Evolutionary conservation across 2,797 vertebrate species (phyloP).

Genomic region (Arrhamphus sclerolepis): DNA sequence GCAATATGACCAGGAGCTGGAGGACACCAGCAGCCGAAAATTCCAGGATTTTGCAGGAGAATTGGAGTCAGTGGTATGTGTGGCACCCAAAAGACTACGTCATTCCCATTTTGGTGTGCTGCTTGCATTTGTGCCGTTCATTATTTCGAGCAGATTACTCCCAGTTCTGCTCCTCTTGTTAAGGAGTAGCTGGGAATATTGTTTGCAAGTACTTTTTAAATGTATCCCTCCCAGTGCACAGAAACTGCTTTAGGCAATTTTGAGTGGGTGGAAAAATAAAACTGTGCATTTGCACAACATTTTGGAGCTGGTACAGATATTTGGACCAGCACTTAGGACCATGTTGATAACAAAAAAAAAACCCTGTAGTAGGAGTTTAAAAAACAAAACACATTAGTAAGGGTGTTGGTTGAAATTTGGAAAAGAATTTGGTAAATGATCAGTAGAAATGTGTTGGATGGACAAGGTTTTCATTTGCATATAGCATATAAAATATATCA

Average conservation of each 20-base stretch:
- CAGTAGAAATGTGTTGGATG: constrained; percentile 26
- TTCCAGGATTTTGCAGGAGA: constrained; percentile 57
- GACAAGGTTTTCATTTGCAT: constrained; percentile 4
- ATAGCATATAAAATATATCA: background rate
- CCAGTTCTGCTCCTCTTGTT: constrained; percentile 4
- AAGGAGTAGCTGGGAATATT: constrained; percentile 33
- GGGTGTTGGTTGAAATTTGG: constrained; percentile 5
- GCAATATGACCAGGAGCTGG: constrained; percentile 60
- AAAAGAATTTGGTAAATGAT: constrained; percentile 20
- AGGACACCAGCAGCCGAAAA: constrained; percentile 61
- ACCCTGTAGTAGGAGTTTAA: no score
- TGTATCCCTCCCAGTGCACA: constrained; percentile 34
- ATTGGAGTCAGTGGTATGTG: constrained; percentile 75
- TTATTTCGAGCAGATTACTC: constrained; percentile 28
- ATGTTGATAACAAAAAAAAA: constrained; percentile 27
- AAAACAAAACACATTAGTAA: constrained; percentile 22
- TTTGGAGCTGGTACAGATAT: constrained; percentile 54
- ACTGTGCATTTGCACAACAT: constrained; percentile 44
- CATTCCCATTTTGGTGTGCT: constrained; percentile 3
- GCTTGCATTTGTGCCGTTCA: constrained; percentile 19
- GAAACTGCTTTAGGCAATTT: constrained; percentile 54
- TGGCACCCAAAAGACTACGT: background rate
- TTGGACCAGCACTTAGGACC: constrained; percentile 53
- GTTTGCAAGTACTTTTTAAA: constrained; percentile 34
- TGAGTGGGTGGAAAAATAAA: constrained; percentile 60